Percentiles rank a stretch among this genome's conserved stretches.
Conservation (phyloP, 2,113 vertebrate species). For the Pygoscelis adeliae region DNA sequence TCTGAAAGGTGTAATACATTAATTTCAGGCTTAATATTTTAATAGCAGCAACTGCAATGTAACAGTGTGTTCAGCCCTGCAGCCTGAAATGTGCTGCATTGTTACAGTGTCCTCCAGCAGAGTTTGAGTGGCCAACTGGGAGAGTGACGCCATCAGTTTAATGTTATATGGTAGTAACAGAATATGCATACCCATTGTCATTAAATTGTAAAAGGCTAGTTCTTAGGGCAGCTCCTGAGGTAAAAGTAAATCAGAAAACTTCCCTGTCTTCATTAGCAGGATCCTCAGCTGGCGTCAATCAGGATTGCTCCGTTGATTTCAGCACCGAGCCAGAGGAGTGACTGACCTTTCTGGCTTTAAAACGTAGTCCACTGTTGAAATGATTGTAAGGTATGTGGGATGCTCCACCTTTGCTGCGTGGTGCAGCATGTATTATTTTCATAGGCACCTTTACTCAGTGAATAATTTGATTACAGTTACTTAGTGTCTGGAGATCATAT, state of each 20-base stretch:
- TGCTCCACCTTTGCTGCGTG: neutral
- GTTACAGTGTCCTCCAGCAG: constrained; percentile 36
- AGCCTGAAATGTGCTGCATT: neutral
- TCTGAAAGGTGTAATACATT: constrained; percentile 48
- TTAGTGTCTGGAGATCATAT: neutral
- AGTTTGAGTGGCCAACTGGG: neutral
- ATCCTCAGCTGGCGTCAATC: neutral
- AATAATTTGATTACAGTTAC: neutral
- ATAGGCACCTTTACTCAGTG: neutral
- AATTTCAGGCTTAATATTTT: constrained; percentile 66
- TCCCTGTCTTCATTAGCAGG: neutral
- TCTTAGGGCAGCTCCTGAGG: neutral
- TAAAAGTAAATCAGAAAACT: constrained; percentile 14
- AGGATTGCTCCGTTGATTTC: constrained; percentile 22
- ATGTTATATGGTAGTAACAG: neutral
- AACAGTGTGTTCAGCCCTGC: neutral
- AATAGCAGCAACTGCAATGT: constrained; percentile 40
- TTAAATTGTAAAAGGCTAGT: neutral
- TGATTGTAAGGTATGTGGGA: neutral
- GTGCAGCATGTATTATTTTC: neutral
- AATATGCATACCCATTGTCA: neutral
- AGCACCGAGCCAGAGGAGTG: neutral
- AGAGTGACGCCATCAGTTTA: constrained; percentile 23
- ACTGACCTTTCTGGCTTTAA: constrained; percentile 32
- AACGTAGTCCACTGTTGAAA: neutral